These are phyloP conservation scores for Polypterus senegalus DNA, from an alignment of 2,113 vertebrate genomes.

Conservation along the genomic window DNA sequence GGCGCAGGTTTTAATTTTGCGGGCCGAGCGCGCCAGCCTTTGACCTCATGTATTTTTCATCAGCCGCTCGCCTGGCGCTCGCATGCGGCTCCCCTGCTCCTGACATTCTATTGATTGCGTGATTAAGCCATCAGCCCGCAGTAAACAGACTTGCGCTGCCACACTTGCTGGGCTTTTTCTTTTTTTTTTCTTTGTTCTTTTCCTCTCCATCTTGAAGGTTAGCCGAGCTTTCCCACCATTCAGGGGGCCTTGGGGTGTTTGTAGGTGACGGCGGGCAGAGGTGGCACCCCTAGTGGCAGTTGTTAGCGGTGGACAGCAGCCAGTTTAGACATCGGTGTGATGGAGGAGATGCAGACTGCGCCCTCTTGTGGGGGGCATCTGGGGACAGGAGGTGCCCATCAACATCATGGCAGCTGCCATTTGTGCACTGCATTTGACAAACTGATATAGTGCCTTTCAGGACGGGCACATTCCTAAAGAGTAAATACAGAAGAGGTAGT, in stretches of 20 bases:
- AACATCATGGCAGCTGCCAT: no score
- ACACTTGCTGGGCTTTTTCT: constrained; percentile 21
- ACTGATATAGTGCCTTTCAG: no score
- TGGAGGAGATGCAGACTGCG: no score
- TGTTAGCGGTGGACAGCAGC: no score
- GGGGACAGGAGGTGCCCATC: no score
- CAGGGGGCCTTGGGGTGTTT: background rate
- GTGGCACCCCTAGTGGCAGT: no score
- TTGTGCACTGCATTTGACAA: no score
- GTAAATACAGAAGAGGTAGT: no score
- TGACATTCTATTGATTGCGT: constrained; percentile 57
- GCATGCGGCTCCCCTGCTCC: constrained; percentile 34
- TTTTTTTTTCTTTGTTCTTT: constrained; percentile 20
- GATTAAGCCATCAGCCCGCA: constrained; percentile 73
- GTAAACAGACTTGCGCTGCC: constrained; percentile 60
- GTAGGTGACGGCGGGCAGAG: no score
- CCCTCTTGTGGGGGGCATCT: no score
- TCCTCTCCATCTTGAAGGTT: background rate
- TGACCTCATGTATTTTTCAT: constrained; percentile 73
- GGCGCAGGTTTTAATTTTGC: constrained; percentile 59
- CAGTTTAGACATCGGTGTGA: no score
- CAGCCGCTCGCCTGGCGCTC: constrained; percentile 28
- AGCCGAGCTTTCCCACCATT: background rate
- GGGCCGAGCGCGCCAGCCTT: constrained; percentile 36
- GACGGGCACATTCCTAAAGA: no score